Percentiles rank a stretch among this genome's conserved stretches.
These are phyloP conservation scores for Chrysogorgia sp. DNA, from an alignment of 92 coral and sea anemone species.

Conservation along the genomic window DNA sequence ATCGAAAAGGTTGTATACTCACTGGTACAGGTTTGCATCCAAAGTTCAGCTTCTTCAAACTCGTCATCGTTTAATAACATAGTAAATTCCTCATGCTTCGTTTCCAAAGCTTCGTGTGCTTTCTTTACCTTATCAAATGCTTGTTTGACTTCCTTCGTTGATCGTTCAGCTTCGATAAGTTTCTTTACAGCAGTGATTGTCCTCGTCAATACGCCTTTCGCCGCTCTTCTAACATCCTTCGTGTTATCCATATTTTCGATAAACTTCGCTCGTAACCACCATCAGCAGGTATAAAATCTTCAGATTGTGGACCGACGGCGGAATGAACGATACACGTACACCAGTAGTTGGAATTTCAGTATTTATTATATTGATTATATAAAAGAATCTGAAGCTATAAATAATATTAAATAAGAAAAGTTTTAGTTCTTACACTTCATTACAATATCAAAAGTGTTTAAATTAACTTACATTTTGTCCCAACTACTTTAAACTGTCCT, in stretches of 20 bases:
- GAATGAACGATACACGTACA: no score
- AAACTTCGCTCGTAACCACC: no score
- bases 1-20: conserved; percentile 6
- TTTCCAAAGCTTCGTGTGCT: conserved; percentile 15
- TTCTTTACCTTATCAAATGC: conserved; percentile 30
- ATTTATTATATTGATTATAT: no score
- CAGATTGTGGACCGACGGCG: no score
- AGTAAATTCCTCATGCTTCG: conserved; percentile 31
- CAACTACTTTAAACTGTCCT: no score
- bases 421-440: no score
- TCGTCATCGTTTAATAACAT: conserved; percentile 32
- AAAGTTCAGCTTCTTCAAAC: conserved; percentile 21
- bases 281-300: no score
- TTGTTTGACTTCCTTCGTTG: conserved; percentile 17
- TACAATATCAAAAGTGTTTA: no score
- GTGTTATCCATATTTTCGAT: conserved; percentile 44
- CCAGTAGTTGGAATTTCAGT: no score
- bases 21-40: conserved; percentile 16
- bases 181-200: conserved; percentile 1
- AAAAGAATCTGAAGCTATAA: no score
- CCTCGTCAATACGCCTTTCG: conserved; percentile 30
- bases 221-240: conserved; percentile 42
- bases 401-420: no score
- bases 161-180: conserved; percentile 25
- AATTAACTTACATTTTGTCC: no score